Percentiles rank a stretch among this genome's conserved stretches.
Conservation (phyloP, 2,888 invertebrate genomes). For the Teinopalpus imperialis region DNA sequence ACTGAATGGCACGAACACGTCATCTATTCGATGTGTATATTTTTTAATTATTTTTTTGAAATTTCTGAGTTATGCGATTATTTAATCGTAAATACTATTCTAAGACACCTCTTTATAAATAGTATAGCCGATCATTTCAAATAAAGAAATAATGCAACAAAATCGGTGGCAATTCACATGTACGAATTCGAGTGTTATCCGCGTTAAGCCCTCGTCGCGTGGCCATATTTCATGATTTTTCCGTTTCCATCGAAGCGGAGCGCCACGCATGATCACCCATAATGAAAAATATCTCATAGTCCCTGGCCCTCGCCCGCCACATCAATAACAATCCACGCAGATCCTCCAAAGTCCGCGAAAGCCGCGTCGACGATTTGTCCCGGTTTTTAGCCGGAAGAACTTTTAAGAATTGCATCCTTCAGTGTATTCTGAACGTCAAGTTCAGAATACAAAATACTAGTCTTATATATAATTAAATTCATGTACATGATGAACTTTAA, state of each 20-base stretch:
- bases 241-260: conserved; percentile 48
- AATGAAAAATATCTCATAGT: conserved; percentile 66
- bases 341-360: conserved; percentile 59
- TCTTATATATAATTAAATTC: not conserved
- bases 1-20: too few relatives aligned
- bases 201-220: conserved; percentile 27
- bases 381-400: conserved; percentile 52
- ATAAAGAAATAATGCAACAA: conserved; percentile 17
- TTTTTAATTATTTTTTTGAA: too few relatives aligned
- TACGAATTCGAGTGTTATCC: conserved; percentile 17
- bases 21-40: too few relatives aligned
- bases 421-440: not conserved
- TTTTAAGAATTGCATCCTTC: conserved; percentile 11
- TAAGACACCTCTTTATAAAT: too few relatives aligned
- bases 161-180: conserved; percentile 42
- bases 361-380: conserved; percentile 63
- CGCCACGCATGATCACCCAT: conserved; percentile 65
- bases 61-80: too few relatives aligned
- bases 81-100: too few relatives aligned
- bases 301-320: conserved; percentile 36
- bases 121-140: conserved; percentile 9
- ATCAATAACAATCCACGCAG: conserved; percentile 71
- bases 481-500: too few relatives aligned
- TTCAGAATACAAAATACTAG: conserved; percentile 1
- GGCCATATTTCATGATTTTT: conserved; percentile 59